Percentiles rank a stretch among this genome's conserved stretches.
Conservation (phyloP, 2,113 vertebrate genomes). For the Microtus ochrogaster region DNA sequence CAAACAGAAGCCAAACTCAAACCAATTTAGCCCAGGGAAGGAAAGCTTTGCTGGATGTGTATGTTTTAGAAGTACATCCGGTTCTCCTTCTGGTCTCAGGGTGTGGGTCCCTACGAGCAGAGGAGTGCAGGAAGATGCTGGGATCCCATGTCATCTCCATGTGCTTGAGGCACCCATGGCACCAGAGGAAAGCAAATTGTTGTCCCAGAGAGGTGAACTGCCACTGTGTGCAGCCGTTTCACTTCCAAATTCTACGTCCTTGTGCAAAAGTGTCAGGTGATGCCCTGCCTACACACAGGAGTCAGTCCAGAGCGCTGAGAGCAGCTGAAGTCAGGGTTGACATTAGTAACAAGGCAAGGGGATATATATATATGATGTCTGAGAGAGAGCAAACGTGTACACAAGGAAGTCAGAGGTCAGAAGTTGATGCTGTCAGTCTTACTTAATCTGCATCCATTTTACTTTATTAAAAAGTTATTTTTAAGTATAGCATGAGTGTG, state of each 20-base stretch:
- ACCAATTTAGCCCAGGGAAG: conserved; percentile 28
- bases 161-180: not conserved
- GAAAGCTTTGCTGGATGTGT: not conserved
- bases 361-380: no score
- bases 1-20: not conserved
- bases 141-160: not conserved
- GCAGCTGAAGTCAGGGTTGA: not conserved
- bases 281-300: not conserved
- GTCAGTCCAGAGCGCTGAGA: not conserved
- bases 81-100: not conserved
- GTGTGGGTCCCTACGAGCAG: not conserved
- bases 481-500: not conserved
- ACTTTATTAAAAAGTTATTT: not conserved
- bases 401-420: not conserved
- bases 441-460: not conserved
- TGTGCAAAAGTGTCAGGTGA: no score
- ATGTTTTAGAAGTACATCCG: not conserved
- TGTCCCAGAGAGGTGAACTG: not conserved
- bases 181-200: not conserved
- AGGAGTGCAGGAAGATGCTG: not conserved
- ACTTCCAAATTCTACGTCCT: not conserved
- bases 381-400: not conserved
- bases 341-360: not conserved
- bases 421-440: not conserved
- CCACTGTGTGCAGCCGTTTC: not conserved